A percentile compares a stretch with the other conserved stretches of the same genome.
Conservation (phyloP, 1,140 invertebrate species). For the Lamellibrachia luymesi region DNA sequence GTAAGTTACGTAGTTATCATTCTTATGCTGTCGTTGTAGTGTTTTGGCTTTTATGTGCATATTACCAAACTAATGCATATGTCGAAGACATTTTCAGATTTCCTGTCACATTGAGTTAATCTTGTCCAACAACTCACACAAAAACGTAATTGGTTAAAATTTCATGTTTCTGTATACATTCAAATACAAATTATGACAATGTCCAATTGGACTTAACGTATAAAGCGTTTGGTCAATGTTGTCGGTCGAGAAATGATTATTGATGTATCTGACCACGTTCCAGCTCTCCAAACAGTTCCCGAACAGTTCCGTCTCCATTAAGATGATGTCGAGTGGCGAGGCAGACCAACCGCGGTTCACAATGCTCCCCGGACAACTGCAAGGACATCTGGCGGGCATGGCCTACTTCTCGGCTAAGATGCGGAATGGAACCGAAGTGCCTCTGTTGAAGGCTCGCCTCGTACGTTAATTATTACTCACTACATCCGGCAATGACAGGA, state of each 20-base stretch:
- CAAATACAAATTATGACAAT: not conserved
- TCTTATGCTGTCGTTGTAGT: not conserved
- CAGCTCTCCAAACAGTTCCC: not conserved
- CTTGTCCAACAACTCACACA: not conserved
- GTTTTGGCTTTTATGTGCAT: not conserved
- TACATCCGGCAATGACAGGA: not conserved
- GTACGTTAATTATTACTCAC: not conserved
- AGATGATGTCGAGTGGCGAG: not conserved
- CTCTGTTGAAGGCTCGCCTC: not conserved
- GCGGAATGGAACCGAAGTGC: not conserved
- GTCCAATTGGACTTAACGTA: not conserved
- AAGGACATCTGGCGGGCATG: not conserved
- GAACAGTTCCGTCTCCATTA: not conserved
- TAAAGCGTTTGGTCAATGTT: not conserved
- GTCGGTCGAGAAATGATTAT: not conserved
- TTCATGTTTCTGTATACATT: not conserved
- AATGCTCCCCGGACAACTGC: not conserved
- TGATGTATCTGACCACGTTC: not conserved
- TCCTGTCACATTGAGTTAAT: not conserved
- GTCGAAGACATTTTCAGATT: not conserved
- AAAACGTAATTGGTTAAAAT: not conserved
- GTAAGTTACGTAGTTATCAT: not conserved
- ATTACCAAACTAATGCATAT: not conserved
- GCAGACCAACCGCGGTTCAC: not conserved
- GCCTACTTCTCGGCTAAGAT: not conserved